phyloP scores from a whole-genome alignment of 2,113 vertebrate species.

The Stigmatopora nigra region DNA sequence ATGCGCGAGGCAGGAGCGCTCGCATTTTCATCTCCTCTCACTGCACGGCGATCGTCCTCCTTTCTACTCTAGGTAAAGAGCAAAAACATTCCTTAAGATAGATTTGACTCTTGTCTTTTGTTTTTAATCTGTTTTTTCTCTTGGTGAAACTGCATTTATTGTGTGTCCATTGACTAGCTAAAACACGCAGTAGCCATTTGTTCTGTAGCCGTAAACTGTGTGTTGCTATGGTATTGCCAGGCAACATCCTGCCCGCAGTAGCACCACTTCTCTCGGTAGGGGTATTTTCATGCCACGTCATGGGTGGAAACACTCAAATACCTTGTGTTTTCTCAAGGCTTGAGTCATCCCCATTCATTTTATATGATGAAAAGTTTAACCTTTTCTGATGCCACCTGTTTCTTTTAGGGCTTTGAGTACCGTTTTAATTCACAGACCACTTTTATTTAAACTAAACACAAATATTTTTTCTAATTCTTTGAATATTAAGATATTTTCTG shows the following conservation, averaged over 20 bases:
- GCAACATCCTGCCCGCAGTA: slow-evolving; percentile 63
- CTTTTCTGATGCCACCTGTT: slow-evolving; percentile 4
- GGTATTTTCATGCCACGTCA: neutral
- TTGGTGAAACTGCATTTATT: slow-evolving; percentile 11
- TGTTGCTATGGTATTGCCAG: slow-evolving; percentile 58
- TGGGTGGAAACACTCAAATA: neutral
- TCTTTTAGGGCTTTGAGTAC: neutral
- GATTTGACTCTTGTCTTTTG: slow-evolving; percentile 1
- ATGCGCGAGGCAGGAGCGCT: slow-evolving; percentile 24
- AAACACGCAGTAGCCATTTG: slow-evolving; percentile 16
- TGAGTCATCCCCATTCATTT: neutral
- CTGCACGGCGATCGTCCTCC: slow-evolving; percentile 17
- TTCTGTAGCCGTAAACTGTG: slow-evolving; percentile 45
- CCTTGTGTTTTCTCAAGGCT: neutral
- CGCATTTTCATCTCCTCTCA: neutral
- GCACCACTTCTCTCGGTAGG: slow-evolving; percentile 1
- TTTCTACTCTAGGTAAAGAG: slow-evolving; percentile 27
- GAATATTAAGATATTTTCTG: slow-evolving; percentile 11
- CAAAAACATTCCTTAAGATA: neutral
- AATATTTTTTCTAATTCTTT: neutral
- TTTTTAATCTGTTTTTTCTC: slow-evolving; percentile 7
- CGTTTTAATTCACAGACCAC: neutral
- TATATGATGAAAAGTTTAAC: neutral
- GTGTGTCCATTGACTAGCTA: slow-evolving; percentile 20
- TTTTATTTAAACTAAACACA: neutral